Evolutionary conservation across 2,888 invertebrate species (phyloP).

Genomic region (Diadegma fenestrale): DNA sequence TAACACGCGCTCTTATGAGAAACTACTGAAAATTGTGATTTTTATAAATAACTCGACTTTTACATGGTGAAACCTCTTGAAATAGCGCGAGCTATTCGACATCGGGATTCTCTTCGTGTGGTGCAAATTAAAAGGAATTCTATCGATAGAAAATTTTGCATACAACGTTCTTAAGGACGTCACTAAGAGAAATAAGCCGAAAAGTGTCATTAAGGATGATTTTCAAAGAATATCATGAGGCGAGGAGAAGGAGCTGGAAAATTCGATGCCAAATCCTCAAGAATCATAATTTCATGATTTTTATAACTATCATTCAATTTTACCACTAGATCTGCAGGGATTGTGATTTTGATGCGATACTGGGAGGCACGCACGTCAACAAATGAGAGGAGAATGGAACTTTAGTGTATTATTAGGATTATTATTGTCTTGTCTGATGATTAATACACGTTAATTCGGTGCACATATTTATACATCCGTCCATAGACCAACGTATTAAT

Average conservation of each 20-base stretch:
- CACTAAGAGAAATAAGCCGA: too few species aligned
- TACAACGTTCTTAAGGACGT: too few species aligned
- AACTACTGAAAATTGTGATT: too few species aligned
- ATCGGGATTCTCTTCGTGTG: too few species aligned
- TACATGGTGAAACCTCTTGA: too few species aligned
- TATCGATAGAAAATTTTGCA: too few species aligned
- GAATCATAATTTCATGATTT: not conserved
- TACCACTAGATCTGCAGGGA: not conserved
- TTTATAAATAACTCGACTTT: too few species aligned
- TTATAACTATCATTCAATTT: not conserved
- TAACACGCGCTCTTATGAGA: too few species aligned
- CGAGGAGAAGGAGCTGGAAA: not conserved
- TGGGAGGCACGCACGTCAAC: not conserved
- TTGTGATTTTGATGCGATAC: not conserved
- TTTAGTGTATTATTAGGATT: slow-evolving; percentile 35
- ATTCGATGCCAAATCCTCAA: not conserved
- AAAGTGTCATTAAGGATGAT: too few species aligned
- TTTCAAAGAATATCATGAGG: too few species aligned
- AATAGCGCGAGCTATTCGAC: too few species aligned
- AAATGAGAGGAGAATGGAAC: not conserved
- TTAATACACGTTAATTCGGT: slow-evolving; percentile 53
- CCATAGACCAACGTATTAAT: slow-evolving; percentile 15
- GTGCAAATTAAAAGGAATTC: too few species aligned
- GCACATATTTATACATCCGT: slow-evolving; percentile 46
- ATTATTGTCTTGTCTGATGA: slow-evolving; percentile 49